Evolutionary conservation across 2,888 invertebrate genomes (phyloP), one percentile per base, ranked within the genome.

Genomic region (Lasiommata megera): DNA sequence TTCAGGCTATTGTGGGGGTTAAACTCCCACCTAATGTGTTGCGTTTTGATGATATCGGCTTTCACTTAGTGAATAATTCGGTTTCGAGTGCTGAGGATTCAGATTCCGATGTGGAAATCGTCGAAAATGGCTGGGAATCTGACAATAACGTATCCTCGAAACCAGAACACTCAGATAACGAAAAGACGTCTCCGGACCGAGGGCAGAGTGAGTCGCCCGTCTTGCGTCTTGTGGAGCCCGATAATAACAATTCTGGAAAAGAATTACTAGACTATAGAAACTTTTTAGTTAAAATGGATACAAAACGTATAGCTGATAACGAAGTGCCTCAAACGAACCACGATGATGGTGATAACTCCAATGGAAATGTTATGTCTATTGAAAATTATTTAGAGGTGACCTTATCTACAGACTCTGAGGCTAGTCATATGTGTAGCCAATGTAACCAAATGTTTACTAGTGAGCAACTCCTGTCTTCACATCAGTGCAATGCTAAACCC

Each of bases 1-100:
- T 91, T 78, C 90, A 91, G 80, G 82, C 88, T 84, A 91, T 91
- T 69, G 90, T 91, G 73, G 91, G 91, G 82, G 91, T 91, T 79
- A 91, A 91, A 81, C 87, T 91, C 71, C 91, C 91, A 71, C 75
- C 89, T 62, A 91, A 89, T 72, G 89, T 91, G 69, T 85, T 91
- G 72, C 84, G 91, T 69, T 91, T 91, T 69, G 91, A 91, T 70
- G 91, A 91, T 80, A 91, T 91, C 67, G 91, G 88, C 69, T 87
- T 91, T 71, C 88, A 89, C 70, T 79, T 89, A 78, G 85, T 83
- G 61, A 89, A 89, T 74, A 86, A 87, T 70, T 81, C 85, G 54
- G 79, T 76, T 64, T 88, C 89, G 52, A 88, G 88, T 67, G 90
- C 80, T 51, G 88, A 89, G 74, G 90, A 91, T 61, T 88, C 89